Conservation (phyloP, 1,140 invertebrate genomes). For the Alviniconcha marisindica region DNA sequence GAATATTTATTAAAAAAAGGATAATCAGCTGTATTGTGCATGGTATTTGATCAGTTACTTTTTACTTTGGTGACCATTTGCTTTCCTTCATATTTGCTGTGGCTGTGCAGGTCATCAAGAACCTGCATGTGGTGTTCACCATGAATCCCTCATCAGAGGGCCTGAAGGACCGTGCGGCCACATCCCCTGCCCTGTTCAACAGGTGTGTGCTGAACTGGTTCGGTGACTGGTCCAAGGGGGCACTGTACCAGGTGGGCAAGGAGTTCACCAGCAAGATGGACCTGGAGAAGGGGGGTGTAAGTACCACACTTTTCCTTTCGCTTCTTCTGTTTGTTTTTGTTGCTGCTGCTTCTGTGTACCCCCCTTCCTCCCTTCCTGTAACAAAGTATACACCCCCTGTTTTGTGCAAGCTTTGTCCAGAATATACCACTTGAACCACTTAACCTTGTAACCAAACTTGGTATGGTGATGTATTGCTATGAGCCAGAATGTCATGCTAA, state of each 20-base stretch:
- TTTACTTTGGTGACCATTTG: too few species aligned
- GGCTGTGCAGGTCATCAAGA: conserved; percentile 93
- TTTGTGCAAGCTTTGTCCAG: too few species aligned
- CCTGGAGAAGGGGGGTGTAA: conserved; percentile 77
- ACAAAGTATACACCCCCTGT: neutral
- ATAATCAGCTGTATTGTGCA: too few species aligned
- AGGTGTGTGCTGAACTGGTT: conserved; percentile 99
- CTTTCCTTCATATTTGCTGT: too few species aligned
- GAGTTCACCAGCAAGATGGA: conserved; percentile 81
- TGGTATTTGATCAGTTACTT: too few species aligned
- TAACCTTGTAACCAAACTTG: too few species aligned
- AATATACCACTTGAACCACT: too few species aligned
- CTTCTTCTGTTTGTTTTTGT: too few species aligned
- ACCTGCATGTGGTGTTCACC: conserved; percentile 99
- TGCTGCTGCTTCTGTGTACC: neutral
- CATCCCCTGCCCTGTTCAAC: conserved; percentile 99
- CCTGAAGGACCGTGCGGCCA: conserved; percentile 97
- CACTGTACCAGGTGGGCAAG: conserved; percentile 91
- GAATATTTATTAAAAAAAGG: too few species aligned
- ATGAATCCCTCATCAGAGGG: conserved; percentile 99
- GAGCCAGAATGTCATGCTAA: too few species aligned
- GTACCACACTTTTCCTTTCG: conserved; percentile 38
- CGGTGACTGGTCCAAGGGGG: conserved; percentile 99
- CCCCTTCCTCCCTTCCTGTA: neutral
- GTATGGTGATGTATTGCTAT: too few species aligned